A percentile compares a stretch with the other conserved stretches of the same genome.
phyloP scores from a whole-genome alignment of 1,140 invertebrate species.

The Rhagoletis pomonella region DNA sequence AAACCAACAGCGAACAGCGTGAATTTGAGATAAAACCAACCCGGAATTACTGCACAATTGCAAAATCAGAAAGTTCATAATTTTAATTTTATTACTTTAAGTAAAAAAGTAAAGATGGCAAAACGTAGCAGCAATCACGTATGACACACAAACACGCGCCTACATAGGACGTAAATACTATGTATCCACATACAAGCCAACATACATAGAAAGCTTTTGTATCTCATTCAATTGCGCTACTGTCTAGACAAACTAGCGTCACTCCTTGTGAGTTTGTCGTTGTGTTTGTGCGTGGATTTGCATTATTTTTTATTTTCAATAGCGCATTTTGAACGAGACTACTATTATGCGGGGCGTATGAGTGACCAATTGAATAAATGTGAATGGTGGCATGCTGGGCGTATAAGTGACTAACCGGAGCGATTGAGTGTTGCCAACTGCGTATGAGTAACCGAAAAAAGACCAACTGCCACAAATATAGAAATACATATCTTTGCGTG shows the following conservation, averaged over 20 bases:
- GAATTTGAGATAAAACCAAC: background rate
- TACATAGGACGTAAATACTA: background rate
- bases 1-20: background rate
- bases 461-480: background rate
- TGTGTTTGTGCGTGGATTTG: background rate
- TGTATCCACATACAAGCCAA: background rate
- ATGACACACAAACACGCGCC: background rate
- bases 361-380: conserved; percentile 14
- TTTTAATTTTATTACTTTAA: conserved; percentile 34
- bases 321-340: background rate
- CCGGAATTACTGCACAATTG: conserved; percentile 17
- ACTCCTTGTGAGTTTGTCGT: background rate
- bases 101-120: background rate
- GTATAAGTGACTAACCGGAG: conserved; percentile 46
- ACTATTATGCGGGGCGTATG: conserved; percentile 26
- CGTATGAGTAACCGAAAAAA: conserved; percentile 33
- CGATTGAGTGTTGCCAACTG: conserved; percentile 5
- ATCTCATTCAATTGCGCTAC: conserved; percentile 39
- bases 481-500: background rate
- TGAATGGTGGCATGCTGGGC: background rate
- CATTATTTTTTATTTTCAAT: background rate
- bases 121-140: background rate
- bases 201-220: background rate
- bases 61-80: conserved; percentile 33
- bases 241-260: conserved; percentile 42